A percentile compares a stretch with the other conserved stretches of the same genome.
Conservation (phyloP, 2,888 invertebrate species). For the Sericinus montela region DNA sequence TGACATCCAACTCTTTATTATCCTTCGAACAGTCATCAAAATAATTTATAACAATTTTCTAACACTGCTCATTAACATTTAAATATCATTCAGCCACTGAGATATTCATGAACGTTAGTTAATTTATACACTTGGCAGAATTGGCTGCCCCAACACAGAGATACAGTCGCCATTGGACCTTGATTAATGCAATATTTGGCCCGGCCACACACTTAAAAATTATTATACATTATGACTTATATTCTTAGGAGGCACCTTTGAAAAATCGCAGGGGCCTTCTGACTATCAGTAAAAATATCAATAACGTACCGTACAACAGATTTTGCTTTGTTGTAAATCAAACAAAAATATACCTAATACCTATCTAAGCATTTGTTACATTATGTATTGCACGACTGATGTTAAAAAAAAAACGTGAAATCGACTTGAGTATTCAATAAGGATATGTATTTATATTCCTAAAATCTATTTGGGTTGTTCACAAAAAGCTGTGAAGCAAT, state of each 20-base stretch:
- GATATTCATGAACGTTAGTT: conserved; percentile 61
- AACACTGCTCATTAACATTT: conserved; percentile 78
- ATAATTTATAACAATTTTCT: conserved; percentile 81
- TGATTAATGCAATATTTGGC: conserved; percentile 77
- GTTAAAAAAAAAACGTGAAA: conserved; percentile 66
- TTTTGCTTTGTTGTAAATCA: conserved; percentile 73
- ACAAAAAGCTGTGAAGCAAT: conserved; percentile 58
- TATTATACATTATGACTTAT: conserved; percentile 76
- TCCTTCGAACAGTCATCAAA: conserved; percentile 81
- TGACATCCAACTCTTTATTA: conserved; percentile 82
- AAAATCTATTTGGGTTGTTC: conserved; percentile 66
- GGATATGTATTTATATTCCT: conserved; percentile 74
- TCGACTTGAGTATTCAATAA: conserved; percentile 73
- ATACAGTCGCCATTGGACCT: conserved; percentile 67
- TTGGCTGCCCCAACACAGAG: conserved; percentile 56
- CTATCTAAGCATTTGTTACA: conserved; percentile 74
- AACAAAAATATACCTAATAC: conserved; percentile 74
- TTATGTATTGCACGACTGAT: conserved; percentile 76
- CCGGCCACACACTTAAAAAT: conserved; percentile 75
- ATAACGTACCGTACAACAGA: conserved; percentile 78
- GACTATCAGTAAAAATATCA: conserved; percentile 69
- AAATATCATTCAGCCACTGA: conserved; percentile 75
- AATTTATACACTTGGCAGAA: conserved; percentile 62
- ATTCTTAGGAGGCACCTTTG: conserved; percentile 44
- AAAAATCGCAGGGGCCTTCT: conserved; percentile 44